Evolutionary conservation across 2,888 invertebrate species (phyloP).

Genomic region (Machimus rusticus): DNA sequence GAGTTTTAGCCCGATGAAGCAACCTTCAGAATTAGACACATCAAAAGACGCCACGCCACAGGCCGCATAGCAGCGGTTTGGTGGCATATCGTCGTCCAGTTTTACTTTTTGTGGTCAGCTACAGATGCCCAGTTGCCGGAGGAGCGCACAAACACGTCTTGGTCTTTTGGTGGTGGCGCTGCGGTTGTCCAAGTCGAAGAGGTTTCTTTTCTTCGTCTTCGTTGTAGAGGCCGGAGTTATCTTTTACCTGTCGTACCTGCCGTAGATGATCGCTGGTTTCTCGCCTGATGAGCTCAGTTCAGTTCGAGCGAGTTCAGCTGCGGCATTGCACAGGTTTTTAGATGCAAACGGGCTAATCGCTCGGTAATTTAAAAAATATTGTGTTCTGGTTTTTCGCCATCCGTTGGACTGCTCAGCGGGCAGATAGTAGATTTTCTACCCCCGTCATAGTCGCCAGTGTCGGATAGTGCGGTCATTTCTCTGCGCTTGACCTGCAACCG

Average conservation of each 20-base stretch:
- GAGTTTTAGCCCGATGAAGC: constrained; percentile 2
- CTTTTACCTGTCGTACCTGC: neutral
- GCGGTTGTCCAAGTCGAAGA: neutral
- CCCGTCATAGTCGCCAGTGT: neutral
- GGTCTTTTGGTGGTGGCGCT: neutral
- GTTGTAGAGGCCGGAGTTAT: neutral
- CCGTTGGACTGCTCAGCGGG: neutral
- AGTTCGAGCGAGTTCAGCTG: neutral
- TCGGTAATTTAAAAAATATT: neutral
- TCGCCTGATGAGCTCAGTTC: constrained; percentile 34
- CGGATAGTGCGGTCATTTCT: neutral
- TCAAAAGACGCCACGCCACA: neutral
- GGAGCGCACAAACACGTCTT: neutral
- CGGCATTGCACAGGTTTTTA: neutral
- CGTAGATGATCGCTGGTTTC: constrained; percentile 30
- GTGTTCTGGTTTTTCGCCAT: neutral
- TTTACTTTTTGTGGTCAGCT: constrained; percentile 6
- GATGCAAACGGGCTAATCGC: neutral
- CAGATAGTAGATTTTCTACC: neutral
- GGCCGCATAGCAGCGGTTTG: neutral
- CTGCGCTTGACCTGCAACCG: neutral
- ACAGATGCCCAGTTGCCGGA: neutral
- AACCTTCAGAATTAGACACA: constrained; percentile 21
- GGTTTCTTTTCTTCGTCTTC: neutral
- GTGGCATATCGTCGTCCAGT: constrained; percentile 16